Evolutionary conservation across 2,888 invertebrate species (phyloP).

Genomic region (Amitus sp.): DNA sequence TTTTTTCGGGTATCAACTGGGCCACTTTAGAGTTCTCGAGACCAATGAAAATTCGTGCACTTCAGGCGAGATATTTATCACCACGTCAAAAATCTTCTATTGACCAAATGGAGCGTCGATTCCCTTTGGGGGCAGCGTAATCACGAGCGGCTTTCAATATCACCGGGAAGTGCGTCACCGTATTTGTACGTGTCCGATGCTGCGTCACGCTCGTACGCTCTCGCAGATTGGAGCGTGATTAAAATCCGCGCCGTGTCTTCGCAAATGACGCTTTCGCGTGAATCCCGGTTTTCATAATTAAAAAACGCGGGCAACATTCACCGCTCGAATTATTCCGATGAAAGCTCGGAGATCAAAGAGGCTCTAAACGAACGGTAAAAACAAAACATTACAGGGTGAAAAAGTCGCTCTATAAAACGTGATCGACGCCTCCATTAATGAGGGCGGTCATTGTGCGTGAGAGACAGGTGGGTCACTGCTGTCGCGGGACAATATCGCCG

Average conservation of each 20-base stretch:
- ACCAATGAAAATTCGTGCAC: too few relatives aligned
- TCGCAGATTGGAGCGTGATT: constrained; percentile 21
- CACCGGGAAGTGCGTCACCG: constrained; percentile 8
- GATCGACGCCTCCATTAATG: constrained; percentile 1
- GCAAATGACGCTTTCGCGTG: constrained; percentile 9
- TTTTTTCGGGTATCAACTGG: too few relatives aligned
- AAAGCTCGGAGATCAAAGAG: too few relatives aligned
- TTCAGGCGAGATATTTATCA: background rate
- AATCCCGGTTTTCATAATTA: background rate
- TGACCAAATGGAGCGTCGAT: constrained; percentile 10
- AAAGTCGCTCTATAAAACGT: background rate
- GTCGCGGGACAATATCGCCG: constrained; percentile 53
- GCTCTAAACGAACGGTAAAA: too few relatives aligned
- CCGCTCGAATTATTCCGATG: too few relatives aligned
- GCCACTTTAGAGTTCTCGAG: too few relatives aligned
- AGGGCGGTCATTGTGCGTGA: constrained; percentile 14
- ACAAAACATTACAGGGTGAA: too few relatives aligned
- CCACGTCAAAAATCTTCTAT: background rate
- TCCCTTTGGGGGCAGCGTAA: constrained; percentile 21
- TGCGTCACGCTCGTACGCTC: constrained; percentile 23
- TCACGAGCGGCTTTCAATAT: constrained; percentile 27
- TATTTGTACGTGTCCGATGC: constrained; percentile 17
- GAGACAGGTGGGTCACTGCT: constrained; percentile 53
- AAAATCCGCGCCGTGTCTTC: constrained; percentile 24
- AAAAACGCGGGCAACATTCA: background rate